These are phyloP conservation scores for Lucilia cuprina DNA, from an alignment of 1,140 invertebrate species.

Conservation along the genomic window DNA sequence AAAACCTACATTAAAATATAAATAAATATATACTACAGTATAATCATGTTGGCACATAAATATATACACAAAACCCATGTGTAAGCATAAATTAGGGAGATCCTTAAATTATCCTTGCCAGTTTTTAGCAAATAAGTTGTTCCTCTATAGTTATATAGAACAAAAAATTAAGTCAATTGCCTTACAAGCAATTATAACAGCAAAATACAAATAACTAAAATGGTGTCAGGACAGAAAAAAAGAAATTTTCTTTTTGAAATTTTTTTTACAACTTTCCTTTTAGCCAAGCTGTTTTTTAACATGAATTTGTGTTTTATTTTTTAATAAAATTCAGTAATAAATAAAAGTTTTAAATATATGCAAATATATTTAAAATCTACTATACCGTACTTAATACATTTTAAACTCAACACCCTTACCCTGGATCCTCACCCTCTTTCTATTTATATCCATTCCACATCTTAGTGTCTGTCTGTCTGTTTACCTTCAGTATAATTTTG, in stretches of 20 bases:
- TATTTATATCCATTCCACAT: too few species aligned
- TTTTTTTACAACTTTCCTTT: background rate
- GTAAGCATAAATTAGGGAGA: background rate
- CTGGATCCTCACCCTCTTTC: background rate
- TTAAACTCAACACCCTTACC: background rate
- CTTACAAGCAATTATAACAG: background rate
- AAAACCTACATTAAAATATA: background rate
- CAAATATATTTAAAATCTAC: constrained; percentile 10
- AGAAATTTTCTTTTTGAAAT: background rate
- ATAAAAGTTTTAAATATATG: background rate
- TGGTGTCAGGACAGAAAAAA: background rate
- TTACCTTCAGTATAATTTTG: background rate
- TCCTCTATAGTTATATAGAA: background rate
- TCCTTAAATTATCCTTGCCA: too few species aligned
- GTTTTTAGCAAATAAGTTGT: too few species aligned
- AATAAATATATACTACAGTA: background rate
- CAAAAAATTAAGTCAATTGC: background rate
- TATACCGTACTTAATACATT: background rate
- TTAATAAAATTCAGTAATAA: background rate
- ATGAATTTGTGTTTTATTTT: background rate
- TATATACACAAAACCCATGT: background rate
- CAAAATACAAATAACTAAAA: background rate
- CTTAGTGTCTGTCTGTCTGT: too few species aligned
- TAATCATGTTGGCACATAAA: background rate
- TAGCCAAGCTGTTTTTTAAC: background rate